Evolutionary conservation across 1,140 invertebrate species (phyloP).

Genomic region (Caligus rogercresseyi): DNA sequence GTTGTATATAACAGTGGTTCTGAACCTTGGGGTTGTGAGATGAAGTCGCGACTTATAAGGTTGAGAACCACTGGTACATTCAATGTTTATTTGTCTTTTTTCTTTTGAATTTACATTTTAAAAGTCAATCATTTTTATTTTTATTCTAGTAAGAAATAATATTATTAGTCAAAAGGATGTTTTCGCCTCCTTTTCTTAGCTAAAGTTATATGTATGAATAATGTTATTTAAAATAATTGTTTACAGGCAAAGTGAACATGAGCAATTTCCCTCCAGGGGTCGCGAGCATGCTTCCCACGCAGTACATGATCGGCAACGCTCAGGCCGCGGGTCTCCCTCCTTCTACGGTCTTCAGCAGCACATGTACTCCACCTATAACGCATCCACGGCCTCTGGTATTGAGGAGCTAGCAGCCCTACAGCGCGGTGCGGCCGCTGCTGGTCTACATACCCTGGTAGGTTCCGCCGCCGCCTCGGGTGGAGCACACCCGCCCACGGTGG

Average conservation of each 20-base stretch:
- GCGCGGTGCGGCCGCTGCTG: constrained; percentile 1
- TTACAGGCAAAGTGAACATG: constrained; percentile 5
- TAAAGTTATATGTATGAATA: too few relatives aligned
- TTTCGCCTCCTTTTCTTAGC: too few relatives aligned
- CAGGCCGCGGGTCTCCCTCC: neutral
- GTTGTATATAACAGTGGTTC: too few relatives aligned
- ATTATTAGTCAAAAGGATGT: too few relatives aligned
- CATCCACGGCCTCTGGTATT: neutral
- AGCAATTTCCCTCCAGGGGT: constrained; percentile 15
- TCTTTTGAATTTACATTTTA: too few relatives aligned
- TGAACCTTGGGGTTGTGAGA: too few relatives aligned
- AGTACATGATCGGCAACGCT: constrained; percentile 10
- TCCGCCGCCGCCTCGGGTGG: neutral
- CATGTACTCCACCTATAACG: neutral
- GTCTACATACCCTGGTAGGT: constrained; percentile 14
- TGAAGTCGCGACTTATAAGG: too few relatives aligned
- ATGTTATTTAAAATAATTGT: too few relatives aligned
- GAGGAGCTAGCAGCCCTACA: constrained; percentile 17
- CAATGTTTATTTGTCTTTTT: too few relatives aligned
- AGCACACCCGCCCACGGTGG: neutral
- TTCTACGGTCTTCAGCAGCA: constrained; percentile 8
- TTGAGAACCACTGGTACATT: too few relatives aligned
- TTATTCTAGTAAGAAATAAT: too few relatives aligned
- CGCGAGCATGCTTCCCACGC: constrained; percentile 8
- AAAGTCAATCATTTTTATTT: too few relatives aligned